These are phyloP conservation scores for Nylanderia fulva DNA, from an alignment of 1,140 invertebrate genomes.

Conservation along the genomic window DNA sequence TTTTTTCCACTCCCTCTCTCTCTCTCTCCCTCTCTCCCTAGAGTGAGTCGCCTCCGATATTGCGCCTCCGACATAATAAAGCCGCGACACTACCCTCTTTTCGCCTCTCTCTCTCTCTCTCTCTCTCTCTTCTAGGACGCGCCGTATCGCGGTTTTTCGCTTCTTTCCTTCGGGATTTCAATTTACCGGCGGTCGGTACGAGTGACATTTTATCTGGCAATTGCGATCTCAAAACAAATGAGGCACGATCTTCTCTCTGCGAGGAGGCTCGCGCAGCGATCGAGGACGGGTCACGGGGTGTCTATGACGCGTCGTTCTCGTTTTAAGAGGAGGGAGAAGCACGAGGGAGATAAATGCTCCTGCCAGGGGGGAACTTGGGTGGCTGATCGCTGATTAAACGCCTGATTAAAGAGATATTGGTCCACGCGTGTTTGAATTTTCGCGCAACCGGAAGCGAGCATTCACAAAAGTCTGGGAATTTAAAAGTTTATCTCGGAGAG, in stretches of 20 bases:
- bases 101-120: no score
- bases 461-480: slow-evolving; percentile 6
- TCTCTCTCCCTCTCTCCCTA: neutral
- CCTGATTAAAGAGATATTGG: slow-evolving; percentile 44
- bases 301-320: neutral
- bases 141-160: slow-evolving; percentile 29
- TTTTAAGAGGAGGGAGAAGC: slow-evolving; percentile 9
- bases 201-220: slow-evolving; percentile 60
- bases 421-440: slow-evolving; percentile 13
- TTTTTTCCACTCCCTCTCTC: neutral
- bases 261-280: neutral
- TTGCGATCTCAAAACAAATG: slow-evolving; percentile 36
- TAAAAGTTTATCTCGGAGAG: neutral
- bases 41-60: neutral
- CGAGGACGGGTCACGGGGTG: neutral
- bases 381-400: slow-evolving; percentile 26
- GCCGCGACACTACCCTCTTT: slow-evolving; percentile 1
- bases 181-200: slow-evolving; percentile 59
- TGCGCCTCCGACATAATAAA: neutral
- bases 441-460: slow-evolving; percentile 11
- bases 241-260: slow-evolving; percentile 52
- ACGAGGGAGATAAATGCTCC: slow-evolving; percentile 24
- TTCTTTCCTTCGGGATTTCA: slow-evolving; percentile 66
- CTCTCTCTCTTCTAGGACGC: neutral
- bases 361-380: neutral